phyloP scores from a whole-genome alignment of 2,113 vertebrate genomes.

The Pseudopodoces humilis region DNA sequence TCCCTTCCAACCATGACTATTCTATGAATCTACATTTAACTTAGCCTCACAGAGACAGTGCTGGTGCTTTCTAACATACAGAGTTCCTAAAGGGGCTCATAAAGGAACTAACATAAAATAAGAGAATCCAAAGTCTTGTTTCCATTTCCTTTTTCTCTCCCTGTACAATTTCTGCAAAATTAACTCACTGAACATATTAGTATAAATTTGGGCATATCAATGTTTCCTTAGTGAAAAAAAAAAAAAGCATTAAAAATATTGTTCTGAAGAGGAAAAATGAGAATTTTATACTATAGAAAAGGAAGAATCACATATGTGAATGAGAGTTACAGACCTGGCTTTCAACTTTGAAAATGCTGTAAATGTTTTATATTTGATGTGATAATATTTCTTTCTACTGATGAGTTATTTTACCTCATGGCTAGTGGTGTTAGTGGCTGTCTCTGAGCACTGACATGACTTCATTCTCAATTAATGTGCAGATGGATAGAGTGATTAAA shows the following conservation, averaged over 20 bases:
- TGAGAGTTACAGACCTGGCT: not conserved
- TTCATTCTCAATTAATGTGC: not conserved
- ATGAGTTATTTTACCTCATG: not conserved
- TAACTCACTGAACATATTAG: not conserved
- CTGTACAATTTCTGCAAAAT: not conserved
- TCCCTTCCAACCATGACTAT: not conserved
- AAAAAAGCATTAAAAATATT: not conserved
- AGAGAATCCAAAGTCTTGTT: not conserved
- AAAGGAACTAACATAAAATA: not conserved
- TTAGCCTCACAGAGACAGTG: not conserved
- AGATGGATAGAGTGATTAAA: slow-evolving; percentile 1
- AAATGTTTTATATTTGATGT: not conserved
- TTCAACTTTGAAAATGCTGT: not conserved
- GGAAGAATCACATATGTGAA: not conserved
- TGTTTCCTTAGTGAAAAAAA: not conserved
- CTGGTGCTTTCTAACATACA: not conserved
- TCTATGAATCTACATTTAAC: not conserved
- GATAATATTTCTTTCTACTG: not conserved
- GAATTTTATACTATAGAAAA: not conserved
- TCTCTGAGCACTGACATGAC: not conserved
- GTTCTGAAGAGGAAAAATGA: not conserved
- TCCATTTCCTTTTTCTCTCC: not conserved
- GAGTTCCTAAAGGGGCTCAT: not conserved
- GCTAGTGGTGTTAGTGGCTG: not conserved
- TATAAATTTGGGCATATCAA: not conserved